These are phyloP conservation scores for Amblyteles armatorius DNA, from an alignment of 2,888 invertebrate species.

Conservation along the genomic window DNA sequence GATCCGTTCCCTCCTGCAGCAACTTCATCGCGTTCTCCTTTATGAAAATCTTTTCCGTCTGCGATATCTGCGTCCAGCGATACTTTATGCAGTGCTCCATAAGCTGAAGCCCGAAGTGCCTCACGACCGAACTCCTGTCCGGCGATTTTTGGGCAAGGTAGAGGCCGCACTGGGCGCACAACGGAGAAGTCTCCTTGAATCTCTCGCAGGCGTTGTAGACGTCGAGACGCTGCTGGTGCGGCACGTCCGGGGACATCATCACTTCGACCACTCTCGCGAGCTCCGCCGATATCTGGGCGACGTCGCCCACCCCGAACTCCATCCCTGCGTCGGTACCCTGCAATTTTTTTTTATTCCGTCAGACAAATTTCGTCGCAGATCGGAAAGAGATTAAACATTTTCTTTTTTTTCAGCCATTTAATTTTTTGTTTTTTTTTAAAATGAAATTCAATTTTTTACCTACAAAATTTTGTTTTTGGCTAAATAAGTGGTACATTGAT, in stretches of 20 bases:
- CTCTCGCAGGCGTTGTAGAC: constrained; percentile 94
- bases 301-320: constrained; percentile 87
- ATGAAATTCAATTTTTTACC: not conserved
- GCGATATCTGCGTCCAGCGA: constrained; percentile 95
- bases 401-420: not conserved
- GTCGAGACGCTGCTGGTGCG: constrained; percentile 91
- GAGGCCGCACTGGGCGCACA: constrained; percentile 95
- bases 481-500: no score
- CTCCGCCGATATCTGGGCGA: constrained; percentile 90
- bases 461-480: no score
- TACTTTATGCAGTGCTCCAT: constrained; percentile 98
- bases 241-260: constrained; percentile 92
- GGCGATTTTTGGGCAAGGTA: constrained; percentile 90
- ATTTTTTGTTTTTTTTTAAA: not conserved
- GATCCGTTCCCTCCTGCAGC: constrained; percentile 90
- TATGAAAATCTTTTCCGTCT: constrained; percentile 94
- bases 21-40: constrained; percentile 97
- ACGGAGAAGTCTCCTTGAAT: constrained; percentile 94
- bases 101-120: constrained; percentile 96
- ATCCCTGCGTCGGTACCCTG: constrained; percentile 73
- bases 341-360: not conserved
- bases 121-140: constrained; percentile 91
- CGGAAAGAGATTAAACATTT: not conserved
- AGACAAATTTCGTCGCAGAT: not conserved
- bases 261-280: constrained; percentile 93